Percentiles rank a stretch among this genome's conserved stretches.
Evolutionary conservation across 2,113 vertebrate species (phyloP).

Genomic region (Hypomesus transpacificus): DNA sequence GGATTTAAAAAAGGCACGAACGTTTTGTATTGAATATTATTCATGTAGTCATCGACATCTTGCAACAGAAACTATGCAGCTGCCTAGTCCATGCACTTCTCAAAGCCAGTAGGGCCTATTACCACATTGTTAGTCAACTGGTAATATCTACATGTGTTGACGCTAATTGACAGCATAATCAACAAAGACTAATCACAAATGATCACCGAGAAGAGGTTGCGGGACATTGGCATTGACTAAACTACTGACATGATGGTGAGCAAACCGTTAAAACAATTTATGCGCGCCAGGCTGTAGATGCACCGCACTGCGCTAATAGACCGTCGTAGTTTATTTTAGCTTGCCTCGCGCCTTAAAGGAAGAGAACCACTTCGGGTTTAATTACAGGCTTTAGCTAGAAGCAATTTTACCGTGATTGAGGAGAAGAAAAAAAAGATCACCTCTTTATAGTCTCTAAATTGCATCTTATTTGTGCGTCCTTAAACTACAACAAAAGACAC

Average conservation of each 20-base stretch:
- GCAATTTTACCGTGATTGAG: slow-evolving; percentile 79
- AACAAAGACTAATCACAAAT: background rate
- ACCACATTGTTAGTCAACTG: too few species aligned
- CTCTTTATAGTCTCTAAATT: slow-evolving; percentile 81
- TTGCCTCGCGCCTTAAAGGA: slow-evolving; percentile 60
- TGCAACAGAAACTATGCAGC: too few species aligned
- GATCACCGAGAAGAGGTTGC: too few species aligned
- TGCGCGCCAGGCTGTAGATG: slow-evolving; percentile 25
- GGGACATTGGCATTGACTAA: slow-evolving; percentile 1
- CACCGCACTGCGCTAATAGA: slow-evolving; percentile 65
- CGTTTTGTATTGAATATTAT: too few species aligned
- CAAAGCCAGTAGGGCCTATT: too few species aligned
- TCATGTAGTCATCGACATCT: too few species aligned
- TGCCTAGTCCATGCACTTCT: too few species aligned
- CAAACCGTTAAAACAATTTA: slow-evolving; percentile 43
- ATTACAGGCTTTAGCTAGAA: slow-evolving; percentile 76
- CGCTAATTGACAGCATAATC: background rate
- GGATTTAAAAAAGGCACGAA: too few species aligned
- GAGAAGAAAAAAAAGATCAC: slow-evolving; percentile 63
- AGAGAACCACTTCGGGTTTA: slow-evolving; percentile 73
- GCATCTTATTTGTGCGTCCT: slow-evolving; percentile 79
- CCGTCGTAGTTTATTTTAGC: slow-evolving; percentile 63
- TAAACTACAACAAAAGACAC: slow-evolving; percentile 76
- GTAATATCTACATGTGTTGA: too few species aligned
- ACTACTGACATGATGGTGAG: slow-evolving; percentile 39